phyloP scores from a whole-genome alignment of 2,113 vertebrate species.

The Indicator indicator region DNA sequence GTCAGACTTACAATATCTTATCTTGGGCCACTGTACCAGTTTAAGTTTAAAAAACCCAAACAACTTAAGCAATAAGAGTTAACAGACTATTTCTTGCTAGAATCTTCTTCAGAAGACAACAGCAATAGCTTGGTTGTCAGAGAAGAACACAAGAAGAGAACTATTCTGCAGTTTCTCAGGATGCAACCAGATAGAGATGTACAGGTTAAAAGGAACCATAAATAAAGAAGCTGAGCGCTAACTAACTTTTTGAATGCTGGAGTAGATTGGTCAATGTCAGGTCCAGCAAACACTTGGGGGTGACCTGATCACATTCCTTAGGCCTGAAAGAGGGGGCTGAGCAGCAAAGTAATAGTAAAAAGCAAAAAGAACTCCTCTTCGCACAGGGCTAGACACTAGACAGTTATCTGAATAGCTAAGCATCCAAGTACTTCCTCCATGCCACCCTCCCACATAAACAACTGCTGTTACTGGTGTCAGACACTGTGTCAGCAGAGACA shows the following conservation, averaged over 20 bases:
- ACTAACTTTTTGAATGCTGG: neutral
- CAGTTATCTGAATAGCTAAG: conserved; percentile 2
- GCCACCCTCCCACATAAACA: conserved; percentile 42
- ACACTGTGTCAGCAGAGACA: conserved; percentile 51
- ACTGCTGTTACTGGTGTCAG: conserved; percentile 37
- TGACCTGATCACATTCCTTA: neutral
- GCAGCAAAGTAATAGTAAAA: neutral
- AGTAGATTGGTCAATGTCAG: neutral
- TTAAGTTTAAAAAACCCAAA: neutral
- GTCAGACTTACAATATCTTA: neutral
- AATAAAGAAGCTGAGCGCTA: neutral
- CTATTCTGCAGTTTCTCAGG: neutral
- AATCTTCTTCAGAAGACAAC: neutral
- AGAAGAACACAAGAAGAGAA: neutral
- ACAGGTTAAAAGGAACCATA: neutral
- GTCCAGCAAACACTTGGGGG: neutral
- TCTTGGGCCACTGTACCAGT: neutral
- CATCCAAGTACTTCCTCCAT: conserved; percentile 32
- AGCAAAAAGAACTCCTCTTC: neutral
- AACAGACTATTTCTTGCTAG: neutral
- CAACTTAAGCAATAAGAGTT: neutral
- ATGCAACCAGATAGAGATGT: neutral
- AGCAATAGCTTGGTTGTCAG: neutral
- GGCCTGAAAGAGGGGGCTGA: neutral
- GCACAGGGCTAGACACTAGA: neutral